These are phyloP conservation scores for Leptobrachium ailaonicum DNA, from an alignment of 2,113 vertebrate genomes.

Conservation along the genomic window DNA sequence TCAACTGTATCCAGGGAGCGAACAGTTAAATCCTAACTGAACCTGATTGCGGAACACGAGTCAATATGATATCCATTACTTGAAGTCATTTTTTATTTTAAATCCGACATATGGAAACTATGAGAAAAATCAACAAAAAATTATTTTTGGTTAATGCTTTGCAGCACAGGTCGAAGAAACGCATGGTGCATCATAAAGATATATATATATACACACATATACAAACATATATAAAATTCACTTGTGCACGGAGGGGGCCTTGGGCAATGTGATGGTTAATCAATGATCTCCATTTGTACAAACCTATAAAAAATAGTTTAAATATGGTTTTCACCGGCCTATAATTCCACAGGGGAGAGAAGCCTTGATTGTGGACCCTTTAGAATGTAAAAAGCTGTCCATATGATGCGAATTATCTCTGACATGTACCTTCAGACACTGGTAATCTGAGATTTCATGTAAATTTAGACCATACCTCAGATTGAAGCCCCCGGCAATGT, in stretches of 20 bases:
- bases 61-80: conserved; percentile 19
- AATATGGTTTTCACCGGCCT: conserved; percentile 65
- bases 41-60: conserved; percentile 37
- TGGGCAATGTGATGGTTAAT: not conserved
- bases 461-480: conserved; percentile 83
- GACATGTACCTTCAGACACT: conserved; percentile 81
- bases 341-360: conserved; percentile 65
- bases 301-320: conserved; percentile 52
- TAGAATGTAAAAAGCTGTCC: conserved; percentile 70
- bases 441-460: conserved; percentile 82
- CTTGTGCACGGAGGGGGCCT: conserved; percentile 29
- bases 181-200: not conserved
- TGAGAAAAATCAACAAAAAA: conserved; percentile 31
- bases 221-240: not conserved
- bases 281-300: conserved; percentile 22
- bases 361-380: conserved; percentile 73
- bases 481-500: conserved; percentile 67
- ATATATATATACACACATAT: no score
- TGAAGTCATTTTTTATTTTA: conserved; percentile 31
- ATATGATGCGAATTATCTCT: conserved; percentile 86
- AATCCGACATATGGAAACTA: conserved; percentile 20
- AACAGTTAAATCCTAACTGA: conserved; percentile 18
- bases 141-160: conserved; percentile 35
- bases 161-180: not conserved
- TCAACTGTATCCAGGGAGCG: not conserved